Evolutionary conservation across 2,113 vertebrate species (phyloP), one percentile per base, ranked within the genome.

Genomic region (Heterochromis multidens): DNA sequence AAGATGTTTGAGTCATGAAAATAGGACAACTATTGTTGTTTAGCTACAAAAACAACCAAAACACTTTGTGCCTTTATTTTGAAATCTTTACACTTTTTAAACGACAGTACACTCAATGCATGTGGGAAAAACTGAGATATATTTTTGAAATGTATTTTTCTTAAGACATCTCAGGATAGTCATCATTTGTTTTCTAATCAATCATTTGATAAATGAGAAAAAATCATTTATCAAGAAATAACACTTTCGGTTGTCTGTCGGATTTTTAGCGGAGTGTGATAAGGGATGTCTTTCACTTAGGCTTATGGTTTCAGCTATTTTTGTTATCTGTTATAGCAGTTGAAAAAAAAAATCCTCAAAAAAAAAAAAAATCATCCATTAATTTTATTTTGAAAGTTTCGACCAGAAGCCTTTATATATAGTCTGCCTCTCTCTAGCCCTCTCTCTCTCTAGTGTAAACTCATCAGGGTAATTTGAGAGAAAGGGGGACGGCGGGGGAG

Each of bases 401-500:
- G 1, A 58, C n/a, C 67, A 12, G 82, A 83, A 70, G 65, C 3
- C 46, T 70, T 70, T 46, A 70, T 46, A 46, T 70, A 27, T 70
- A 46, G 23, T 25, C 40, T 1, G 21, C 29, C 19, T 60, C 23
- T 70, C 77, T 84, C 74, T 43, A 31, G 49, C 37, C 11, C 43
- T 13, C 54, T 33, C 57, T 65, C 62, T 56, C 59, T 37, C 14
- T 29, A 2, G 63, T 19, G 49, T 65, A 54, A 88, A 85, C 70
- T 65, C 81, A 72, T 43, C 80, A 72, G 59, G 79, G 91, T 86
- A 63, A 87, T 88, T 79, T 81, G 87, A 91, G 88, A 54, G 84
- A 82, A 81, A 43, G 82, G 91, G 60, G 74, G 77, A 14, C 12
- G 80, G 82, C 72, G 56, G 49, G 65, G 62, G 65, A 23, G 35